Base-by-base conservation (phyloP, 2,888 invertebrate species). In the Cerastis leucographa region DNA sequence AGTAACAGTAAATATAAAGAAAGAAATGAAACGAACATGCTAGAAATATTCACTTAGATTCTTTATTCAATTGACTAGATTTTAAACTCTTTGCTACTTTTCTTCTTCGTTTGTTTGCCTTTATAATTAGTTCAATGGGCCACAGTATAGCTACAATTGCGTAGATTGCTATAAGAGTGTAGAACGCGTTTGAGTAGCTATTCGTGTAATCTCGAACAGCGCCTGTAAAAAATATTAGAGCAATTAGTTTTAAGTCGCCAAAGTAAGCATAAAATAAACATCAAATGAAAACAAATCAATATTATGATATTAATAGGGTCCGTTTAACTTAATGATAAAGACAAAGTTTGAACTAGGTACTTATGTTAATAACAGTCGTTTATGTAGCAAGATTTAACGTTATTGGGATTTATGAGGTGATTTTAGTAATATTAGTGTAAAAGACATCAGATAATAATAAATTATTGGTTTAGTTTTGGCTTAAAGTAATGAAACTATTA, bases 21-120 rank as follows among this genome's bases (percentile, higher is more conserved):
- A 35, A 40, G 14, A 62, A 71, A 49, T 46, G 51, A 84, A 71
- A 56, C n/a, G 0, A 35, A 9, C 22, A 42, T 19, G 2, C 6
- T 22, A 17, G 29, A 71, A 56, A 56, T 0, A 11, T 46, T 85
- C 25, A 85, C 70, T 62, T 29, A 51, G 40, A 44, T 40, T 65
- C 22, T 85, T 78, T 86, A 78, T 71, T 86, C 8, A 71, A 59
- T 49, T 79, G 71, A 83, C 86, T 83, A 83, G 71, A 78, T 64
- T 66, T 62, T 2, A 14, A 71, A 22, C 25, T 44, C 0, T 66
- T 67, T 1, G 0, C 2, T 0, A 4, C n/a, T 71, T 46, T 71
- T 56, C 86, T 78, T 65, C 64, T 66, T 71, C 56, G 29, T 70
- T 62, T 85, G 14, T 40, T 72, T 1, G 29, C 73, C 19, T 71